phyloP scores from a whole-genome alignment of 2,113 vertebrate genomes.

The Origma solitaria region DNA sequence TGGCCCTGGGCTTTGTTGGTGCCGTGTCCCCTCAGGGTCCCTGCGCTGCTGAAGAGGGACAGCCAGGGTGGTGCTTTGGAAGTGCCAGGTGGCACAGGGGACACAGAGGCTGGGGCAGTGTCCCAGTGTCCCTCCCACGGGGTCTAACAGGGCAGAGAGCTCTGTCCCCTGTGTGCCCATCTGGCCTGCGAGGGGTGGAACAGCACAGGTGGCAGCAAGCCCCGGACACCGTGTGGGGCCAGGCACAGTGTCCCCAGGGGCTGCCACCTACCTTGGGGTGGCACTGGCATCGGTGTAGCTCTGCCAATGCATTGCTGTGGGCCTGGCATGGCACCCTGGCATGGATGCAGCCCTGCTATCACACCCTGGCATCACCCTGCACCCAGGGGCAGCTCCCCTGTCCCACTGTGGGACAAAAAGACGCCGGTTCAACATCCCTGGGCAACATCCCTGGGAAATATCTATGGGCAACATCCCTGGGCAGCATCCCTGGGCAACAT shows the following conservation, averaged over 20 bases:
- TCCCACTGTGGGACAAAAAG: background rate
- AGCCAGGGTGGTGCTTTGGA: background rate
- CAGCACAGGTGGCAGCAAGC: fast-evolving
- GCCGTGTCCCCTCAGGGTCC: background rate
- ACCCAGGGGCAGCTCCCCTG: background rate
- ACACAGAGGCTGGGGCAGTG: fast-evolving
- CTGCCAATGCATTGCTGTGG: background rate
- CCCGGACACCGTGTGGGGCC: fast-evolving
- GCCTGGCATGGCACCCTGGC: background rate
- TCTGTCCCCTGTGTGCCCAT: fast-evolving
- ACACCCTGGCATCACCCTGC: background rate
- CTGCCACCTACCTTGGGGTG: background rate
- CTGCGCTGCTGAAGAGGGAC: too few relatives aligned
- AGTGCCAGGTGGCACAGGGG: background rate
- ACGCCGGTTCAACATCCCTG: background rate
- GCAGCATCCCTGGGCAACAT: too few relatives aligned
- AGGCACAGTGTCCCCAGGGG: background rate
- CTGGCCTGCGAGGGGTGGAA: background rate
- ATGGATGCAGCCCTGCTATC: too few relatives aligned
- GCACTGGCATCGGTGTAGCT: background rate
- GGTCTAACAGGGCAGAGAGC: too few relatives aligned
- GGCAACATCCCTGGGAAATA: background rate
- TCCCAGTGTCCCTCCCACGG: fast-evolving
- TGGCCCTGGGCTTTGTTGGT: background rate
- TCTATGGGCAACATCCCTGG: background rate